Evolutionary conservation across 2,888 invertebrate species (phyloP).

Genomic region (Dryococelus australis): DNA sequence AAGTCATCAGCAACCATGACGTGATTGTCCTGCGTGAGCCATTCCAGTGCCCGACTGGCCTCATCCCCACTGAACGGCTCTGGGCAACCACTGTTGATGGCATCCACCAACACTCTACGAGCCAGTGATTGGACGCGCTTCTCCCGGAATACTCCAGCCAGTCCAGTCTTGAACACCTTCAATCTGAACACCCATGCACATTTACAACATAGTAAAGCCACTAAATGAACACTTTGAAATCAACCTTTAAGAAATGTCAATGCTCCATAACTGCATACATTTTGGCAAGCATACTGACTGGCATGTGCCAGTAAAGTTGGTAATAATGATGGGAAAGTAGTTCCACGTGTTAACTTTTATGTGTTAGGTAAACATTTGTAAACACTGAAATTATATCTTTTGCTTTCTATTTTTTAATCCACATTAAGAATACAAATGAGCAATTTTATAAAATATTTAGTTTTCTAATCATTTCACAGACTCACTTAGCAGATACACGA

Average conservation of each 20-base stretch:
- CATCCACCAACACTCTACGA: slow-evolving; percentile 68
- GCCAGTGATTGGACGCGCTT: slow-evolving; percentile 79
- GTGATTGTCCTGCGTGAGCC: slow-evolving; percentile 90
- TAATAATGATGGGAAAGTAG: too few species aligned
- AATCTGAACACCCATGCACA: slow-evolving; percentile 58
- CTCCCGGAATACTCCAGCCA: slow-evolving; percentile 79
- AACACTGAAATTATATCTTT: too few species aligned
- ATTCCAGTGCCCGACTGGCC: slow-evolving; percentile 77
- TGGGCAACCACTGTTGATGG: slow-evolving; percentile 69
- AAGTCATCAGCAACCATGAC: slow-evolving; percentile 89
- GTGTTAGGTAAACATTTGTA: too few species aligned
- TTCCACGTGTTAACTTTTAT: too few species aligned
- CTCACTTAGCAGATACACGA: too few species aligned
- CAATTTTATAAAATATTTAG: too few species aligned
- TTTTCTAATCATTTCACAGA: too few species aligned
- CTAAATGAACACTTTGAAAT: neutral
- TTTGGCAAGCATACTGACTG: too few species aligned
- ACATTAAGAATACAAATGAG: too few species aligned
- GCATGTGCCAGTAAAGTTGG: too few species aligned
- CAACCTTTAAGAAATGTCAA: too few species aligned
- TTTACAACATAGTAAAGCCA: neutral
- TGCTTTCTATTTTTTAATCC: neutral
- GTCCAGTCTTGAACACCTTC: slow-evolving; percentile 72
- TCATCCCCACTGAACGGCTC: slow-evolving; percentile 72
- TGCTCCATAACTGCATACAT: too few species aligned